A percentile compares a stretch with the other conserved stretches of the same genome.
phyloP scores from a whole-genome alignment of 2,888 invertebrate species.

The Mesorhabditis spiculigera region DNA sequence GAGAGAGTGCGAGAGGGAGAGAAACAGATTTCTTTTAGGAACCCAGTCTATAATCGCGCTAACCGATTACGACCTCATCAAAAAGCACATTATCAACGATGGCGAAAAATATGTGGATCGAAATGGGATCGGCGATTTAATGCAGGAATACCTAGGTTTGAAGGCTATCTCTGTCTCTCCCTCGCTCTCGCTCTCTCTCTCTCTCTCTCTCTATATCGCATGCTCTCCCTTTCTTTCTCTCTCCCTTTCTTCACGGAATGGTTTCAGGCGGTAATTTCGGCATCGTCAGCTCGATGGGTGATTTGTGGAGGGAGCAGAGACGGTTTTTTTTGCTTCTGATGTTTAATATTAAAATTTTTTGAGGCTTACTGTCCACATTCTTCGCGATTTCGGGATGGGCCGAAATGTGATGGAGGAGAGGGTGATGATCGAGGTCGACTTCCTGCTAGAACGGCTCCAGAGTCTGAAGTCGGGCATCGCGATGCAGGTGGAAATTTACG shows the following conservation, averaged over 20 bases:
- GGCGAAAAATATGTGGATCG: conserved; percentile 28
- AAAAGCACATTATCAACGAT: conserved; percentile 29
- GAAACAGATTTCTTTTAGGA: conserved; percentile 13
- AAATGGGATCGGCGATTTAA: conserved; percentile 12
- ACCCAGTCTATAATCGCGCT: conserved; percentile 19
- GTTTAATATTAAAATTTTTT: not conserved
- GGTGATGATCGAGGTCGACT: conserved; percentile 21
- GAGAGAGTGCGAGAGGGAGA: not conserved
- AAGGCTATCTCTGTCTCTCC: too few relatives aligned
- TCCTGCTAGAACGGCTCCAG: conserved; percentile 14
- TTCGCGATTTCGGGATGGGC: conserved; percentile 29
- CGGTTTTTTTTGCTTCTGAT: not conserved
- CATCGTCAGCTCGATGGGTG: conserved; percentile 25
- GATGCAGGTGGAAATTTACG: conserved; percentile 14
- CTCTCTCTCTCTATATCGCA: too few relatives aligned
- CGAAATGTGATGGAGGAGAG: conserved; percentile 23
- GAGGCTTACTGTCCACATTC: conserved; percentile 23
- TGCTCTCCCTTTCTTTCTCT: too few relatives aligned
- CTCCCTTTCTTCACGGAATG: too few relatives aligned
- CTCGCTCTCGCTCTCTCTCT: too few relatives aligned
- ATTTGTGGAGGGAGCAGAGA: conserved; percentile 25
- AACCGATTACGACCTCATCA: conserved; percentile 22
- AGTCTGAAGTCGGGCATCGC: conserved; percentile 14
- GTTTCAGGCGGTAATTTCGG: conserved; percentile 25
- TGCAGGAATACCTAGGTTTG: too few relatives aligned